Conservation (phyloP, 2,888 invertebrate species). For the Anthoptus insignis region DNA sequence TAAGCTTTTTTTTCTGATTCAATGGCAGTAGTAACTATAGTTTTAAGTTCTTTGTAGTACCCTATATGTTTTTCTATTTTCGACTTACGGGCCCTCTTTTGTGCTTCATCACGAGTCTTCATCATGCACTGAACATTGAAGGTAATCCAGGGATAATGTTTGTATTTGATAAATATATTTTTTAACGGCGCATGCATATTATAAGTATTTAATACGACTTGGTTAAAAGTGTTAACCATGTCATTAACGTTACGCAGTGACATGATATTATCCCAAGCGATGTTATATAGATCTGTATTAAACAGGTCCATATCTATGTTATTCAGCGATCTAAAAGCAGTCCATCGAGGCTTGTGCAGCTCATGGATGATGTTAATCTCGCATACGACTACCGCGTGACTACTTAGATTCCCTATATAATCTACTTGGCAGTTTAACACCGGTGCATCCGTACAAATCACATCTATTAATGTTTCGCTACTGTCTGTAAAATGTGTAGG, state of each 20-base stretch:
- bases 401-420: too few relatives aligned
- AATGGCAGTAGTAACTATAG: too few relatives aligned
- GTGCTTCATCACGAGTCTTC: too few relatives aligned
- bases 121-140: constrained; percentile 24
- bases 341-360: background rate
- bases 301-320: constrained; percentile 27
- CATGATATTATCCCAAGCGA: constrained; percentile 11
- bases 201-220: constrained; percentile 25
- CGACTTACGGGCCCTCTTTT: too few relatives aligned
- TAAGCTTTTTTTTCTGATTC: too few relatives aligned
- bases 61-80: too few relatives aligned
- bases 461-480: constrained; percentile 33
- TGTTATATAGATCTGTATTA: constrained; percentile 11
- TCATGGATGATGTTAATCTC: background rate
- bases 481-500: constrained; percentile 36
- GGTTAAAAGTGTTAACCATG: constrained; percentile 31
- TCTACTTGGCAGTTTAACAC: too few relatives aligned
- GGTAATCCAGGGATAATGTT: constrained; percentile 32
- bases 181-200: constrained; percentile 18
- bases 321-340: constrained; percentile 31
- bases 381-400: too few relatives aligned
- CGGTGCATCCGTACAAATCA: constrained; percentile 36
- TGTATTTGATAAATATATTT: constrained; percentile 37
- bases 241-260: constrained; percentile 21
- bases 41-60: too few relatives aligned